Evolutionary conservation across 64 coral and sea anemone genomes (phyloP), one percentile per base, ranked within the genome.

Genomic region (Dendronephthya gigantea): DNA sequence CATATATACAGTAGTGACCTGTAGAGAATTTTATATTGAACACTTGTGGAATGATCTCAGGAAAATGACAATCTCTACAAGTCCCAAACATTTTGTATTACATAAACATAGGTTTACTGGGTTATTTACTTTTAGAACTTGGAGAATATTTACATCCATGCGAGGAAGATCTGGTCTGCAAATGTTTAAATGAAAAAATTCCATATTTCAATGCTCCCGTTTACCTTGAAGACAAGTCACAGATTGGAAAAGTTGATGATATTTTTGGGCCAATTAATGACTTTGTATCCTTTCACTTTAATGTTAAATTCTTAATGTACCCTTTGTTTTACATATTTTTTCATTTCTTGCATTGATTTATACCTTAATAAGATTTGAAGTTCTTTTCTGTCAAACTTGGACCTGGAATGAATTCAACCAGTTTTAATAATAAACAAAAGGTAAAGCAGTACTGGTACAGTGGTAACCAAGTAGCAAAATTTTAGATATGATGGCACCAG

Each of bases 181-280:
- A 91, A 86, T 98, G 91, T 58, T 93, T 91, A 43, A 98, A 93
- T 91, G 95, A 98, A 43, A 98, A 98, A 50, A 93, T 98, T 43
- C 95, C 95, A 35, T 98, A 98, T 84, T 98, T 98, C 84, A 98
- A 98, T 92, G 95, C 95, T 19, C 95, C 95, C 72, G 88, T 98
- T 29, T 98, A 98, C 58, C 62, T 93, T 31, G 95, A 98, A 58
- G 93, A 98, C 88, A 98, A 98, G 74, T 91, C 91, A 40, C 95
- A 98, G 45, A 98, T 98, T 91, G 95, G 95, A 19, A 98, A 98
- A 98, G 95, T 98, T 85, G 95, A 98, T 86, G 95, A 98, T 34
- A 98, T 98, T 59, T 98, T 98, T 93, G 95, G 95, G 31, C 95
- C 91, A 85, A 91, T 98, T 82, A 91, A 90, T 82, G 91, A 93